Percentiles rank a stretch among this genome's conserved stretches.
These are phyloP conservation scores for Stichopus horrens DNA, from an alignment of 53 echinoderm and acorn worm species.

Conservation along the genomic window DNA sequence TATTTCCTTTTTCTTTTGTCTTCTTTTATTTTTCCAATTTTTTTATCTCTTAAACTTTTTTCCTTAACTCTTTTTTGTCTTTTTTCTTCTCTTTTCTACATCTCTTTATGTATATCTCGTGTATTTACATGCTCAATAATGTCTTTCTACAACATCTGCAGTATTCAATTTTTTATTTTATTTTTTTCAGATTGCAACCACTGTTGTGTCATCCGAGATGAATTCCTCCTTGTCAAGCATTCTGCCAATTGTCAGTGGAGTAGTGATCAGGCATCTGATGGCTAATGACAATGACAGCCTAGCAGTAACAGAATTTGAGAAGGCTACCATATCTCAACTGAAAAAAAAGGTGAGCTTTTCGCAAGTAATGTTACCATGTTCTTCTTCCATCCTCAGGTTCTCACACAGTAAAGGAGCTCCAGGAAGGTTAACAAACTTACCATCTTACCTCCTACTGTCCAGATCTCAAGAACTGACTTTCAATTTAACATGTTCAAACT, in stretches of 20 bases:
- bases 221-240: slow-evolving; percentile 30
- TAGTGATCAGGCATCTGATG: slow-evolving; percentile 7
- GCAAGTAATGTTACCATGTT: background rate
- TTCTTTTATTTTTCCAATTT: too few species aligned
- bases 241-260: slow-evolving; percentile 33
- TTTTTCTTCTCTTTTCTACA: too few species aligned
- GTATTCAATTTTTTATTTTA: background rate
- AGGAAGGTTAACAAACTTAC: background rate
- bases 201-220: slow-evolving; percentile 44
- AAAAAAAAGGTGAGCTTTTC: background rate
- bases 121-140: too few species aligned
- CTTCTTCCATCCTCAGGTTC: background rate
- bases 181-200: slow-evolving; percentile 25
- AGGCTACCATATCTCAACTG: slow-evolving; percentile 16
- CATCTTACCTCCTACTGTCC: too few species aligned
- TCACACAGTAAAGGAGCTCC: background rate
- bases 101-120: too few species aligned
- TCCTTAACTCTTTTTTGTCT: too few species aligned
- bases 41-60: too few species aligned
- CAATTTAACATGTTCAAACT: too few species aligned
- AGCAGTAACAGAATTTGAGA: background rate
- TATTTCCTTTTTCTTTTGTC: too few species aligned
- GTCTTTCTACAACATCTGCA: background rate
- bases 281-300: slow-evolving; percentile 12
- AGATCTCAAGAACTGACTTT: too few species aligned